These are phyloP conservation scores for Saxicola maurus DNA, from an alignment of 2,797 vertebrate species.

Conservation along the genomic window DNA sequence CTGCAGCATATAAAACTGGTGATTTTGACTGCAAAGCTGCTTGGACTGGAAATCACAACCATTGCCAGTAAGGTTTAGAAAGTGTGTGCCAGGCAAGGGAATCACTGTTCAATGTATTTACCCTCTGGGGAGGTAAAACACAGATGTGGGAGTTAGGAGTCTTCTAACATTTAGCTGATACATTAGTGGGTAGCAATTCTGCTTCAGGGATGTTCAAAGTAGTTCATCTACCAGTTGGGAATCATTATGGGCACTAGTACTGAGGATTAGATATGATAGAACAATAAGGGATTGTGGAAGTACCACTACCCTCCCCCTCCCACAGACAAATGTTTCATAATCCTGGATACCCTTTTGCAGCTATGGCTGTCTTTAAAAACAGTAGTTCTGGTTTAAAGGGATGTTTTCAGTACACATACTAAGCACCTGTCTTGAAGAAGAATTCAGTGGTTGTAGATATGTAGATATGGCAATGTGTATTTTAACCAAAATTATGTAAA, in stretches of 20 bases:
- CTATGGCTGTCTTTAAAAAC: not conserved
- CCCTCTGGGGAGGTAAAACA: constrained; percentile 77
- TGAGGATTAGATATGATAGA: constrained; percentile 18
- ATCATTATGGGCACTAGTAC: constrained; percentile 6
- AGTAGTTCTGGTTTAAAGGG: not conserved
- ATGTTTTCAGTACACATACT: not conserved
- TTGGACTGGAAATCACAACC: constrained; percentile 72
- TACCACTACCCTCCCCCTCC: not conserved
- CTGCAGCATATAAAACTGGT: constrained; percentile 61
- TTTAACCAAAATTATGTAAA: not conserved
- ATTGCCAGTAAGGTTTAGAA: constrained; percentile 75
- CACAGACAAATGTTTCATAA: not conserved
- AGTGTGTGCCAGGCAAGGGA: constrained; percentile 72
- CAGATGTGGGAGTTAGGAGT: constrained; percentile 75
- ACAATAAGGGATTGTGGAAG: constrained; percentile 23
- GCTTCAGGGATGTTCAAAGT: constrained; percentile 47
- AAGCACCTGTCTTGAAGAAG: not conserved
- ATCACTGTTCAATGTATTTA: constrained; percentile 72
- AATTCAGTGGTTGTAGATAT: not conserved
- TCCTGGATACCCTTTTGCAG: not conserved
- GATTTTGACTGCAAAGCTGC: constrained; percentile 66
- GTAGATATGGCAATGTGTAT: not conserved
- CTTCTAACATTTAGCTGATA: constrained; percentile 72
- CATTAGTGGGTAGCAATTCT: constrained; percentile 66
- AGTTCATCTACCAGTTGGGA: constrained; percentile 45